These are phyloP conservation scores for Atrichornis clamosus DNA, from an alignment of 2,113 vertebrate species.

Conservation along the genomic window DNA sequence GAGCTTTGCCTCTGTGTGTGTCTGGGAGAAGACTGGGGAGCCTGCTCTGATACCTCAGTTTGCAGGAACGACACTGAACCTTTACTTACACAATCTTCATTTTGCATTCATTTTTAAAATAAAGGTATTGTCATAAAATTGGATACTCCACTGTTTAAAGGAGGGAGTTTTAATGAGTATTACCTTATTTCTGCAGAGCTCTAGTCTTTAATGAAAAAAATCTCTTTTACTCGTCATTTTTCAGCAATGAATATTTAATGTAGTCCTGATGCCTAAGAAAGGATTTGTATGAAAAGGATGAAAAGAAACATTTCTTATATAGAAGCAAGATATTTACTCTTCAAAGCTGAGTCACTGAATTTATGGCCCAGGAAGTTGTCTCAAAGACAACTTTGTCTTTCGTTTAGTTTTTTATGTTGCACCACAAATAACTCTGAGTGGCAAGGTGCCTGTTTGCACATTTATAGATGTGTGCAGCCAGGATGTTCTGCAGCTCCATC, in stretches of 20 bases:
- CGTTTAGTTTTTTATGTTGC: background rate
- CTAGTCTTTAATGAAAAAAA: background rate
- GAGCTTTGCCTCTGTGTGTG: background rate
- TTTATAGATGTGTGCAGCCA: background rate
- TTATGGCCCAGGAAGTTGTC: conserved; percentile 18
- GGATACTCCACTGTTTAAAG: background rate
- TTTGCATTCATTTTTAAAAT: background rate
- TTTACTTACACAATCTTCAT: background rate
- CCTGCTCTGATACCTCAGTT: background rate
- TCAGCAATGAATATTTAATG: conserved; percentile 44
- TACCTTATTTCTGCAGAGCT: background rate
- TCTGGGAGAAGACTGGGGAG: background rate
- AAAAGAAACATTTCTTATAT: conserved; percentile 54
- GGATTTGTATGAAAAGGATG: background rate
- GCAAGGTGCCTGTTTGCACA: background rate
- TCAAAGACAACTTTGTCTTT: background rate
- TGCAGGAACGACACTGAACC: background rate
- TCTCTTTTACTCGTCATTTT: background rate
- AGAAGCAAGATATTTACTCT: conserved; percentile 50
- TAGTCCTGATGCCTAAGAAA: conserved; percentile 48
- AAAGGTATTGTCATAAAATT: background rate
- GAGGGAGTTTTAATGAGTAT: background rate
- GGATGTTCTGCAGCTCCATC: background rate
- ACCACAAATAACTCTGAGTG: background rate
- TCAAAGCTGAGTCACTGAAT: conserved; percentile 50